Percentiles rank a stretch among this genome's conserved stretches.
Conservation (phyloP, 2,888 invertebrate genomes). For the Rhingia rostrata region DNA sequence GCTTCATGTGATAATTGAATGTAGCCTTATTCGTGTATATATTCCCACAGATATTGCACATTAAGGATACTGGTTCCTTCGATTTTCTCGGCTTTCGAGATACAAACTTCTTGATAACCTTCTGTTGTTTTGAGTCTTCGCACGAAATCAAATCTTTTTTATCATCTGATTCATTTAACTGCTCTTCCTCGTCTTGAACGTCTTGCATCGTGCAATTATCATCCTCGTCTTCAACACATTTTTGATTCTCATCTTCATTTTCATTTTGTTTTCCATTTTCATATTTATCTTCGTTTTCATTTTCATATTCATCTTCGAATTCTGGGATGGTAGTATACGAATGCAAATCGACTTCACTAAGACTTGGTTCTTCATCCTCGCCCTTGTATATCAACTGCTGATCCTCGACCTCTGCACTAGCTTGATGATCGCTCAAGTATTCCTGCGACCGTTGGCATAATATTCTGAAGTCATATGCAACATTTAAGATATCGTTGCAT, state of each 20-base stretch:
- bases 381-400: too few species aligned
- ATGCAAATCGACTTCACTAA: not conserved
- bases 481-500: constrained; percentile 78
- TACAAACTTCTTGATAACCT: not conserved
- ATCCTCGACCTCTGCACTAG: not conserved
- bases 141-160: not conserved
- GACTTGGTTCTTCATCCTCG: too few species aligned
- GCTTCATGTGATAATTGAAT: constrained; percentile 79
- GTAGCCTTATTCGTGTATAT: constrained; percentile 78
- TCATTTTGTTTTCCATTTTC: not conserved
- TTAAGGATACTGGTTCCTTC: constrained; percentile 43
- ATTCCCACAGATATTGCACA: constrained; percentile 81
- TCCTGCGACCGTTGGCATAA: constrained; percentile 80
- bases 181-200: not conserved
- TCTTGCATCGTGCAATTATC: not conserved
- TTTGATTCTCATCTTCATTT: too few species aligned
- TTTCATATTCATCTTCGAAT: too few species aligned
- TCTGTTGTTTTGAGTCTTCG: not conserved
- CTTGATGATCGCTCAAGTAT: constrained; percentile 75
- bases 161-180: not conserved
- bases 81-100: constrained; percentile 14
- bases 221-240: not conserved
- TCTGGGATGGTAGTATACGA: not conserved
- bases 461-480: constrained; percentile 80
- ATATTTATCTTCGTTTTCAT: not conserved